phyloP scores from a whole-genome alignment of 2,113 vertebrate species.

The Saiga tatarica region DNA sequence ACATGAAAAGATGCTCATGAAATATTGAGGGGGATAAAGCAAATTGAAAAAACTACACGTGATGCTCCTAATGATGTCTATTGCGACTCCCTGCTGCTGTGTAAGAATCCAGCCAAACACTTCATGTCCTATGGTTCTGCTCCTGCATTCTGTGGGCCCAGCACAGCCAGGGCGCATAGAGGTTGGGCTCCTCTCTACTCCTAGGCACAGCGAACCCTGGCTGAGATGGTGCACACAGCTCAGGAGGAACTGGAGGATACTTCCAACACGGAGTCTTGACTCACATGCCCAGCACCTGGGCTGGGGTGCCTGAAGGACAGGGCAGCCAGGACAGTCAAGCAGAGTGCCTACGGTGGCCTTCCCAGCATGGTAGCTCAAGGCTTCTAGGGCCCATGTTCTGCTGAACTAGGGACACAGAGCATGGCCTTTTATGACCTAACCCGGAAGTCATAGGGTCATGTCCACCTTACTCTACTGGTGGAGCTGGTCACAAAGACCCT shows the following conservation, averaged over 20 bases:
- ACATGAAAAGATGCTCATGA: neutral
- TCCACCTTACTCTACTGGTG: neutral
- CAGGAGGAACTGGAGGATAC: neutral
- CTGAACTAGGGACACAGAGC: accelerated
- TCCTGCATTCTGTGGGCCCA: neutral
- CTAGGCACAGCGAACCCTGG: accelerated
- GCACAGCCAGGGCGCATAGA: neutral
- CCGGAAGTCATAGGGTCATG: neutral
- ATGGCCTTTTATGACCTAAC: neutral
- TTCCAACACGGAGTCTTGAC: no score
- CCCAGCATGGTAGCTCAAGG: neutral
- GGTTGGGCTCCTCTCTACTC: no score
- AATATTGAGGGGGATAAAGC: neutral
- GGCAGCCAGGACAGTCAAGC: accelerated
- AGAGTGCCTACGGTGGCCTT: accelerated
- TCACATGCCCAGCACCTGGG: accelerated
- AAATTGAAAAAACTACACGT: no score
- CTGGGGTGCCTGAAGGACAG: neutral
- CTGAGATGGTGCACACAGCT: neutral
- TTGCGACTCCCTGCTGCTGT: neutral
- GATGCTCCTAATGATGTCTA: accelerated
- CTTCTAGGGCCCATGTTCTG: neutral
- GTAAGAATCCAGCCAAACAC: neutral
- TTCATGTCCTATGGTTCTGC: neutral
- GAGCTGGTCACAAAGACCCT: neutral